Evolutionary conservation across 53 echinoderm and acorn worm genomes (phyloP), one percentile per base, ranked within the genome.

Genomic region (Mesocentrotus franciscanus): DNA sequence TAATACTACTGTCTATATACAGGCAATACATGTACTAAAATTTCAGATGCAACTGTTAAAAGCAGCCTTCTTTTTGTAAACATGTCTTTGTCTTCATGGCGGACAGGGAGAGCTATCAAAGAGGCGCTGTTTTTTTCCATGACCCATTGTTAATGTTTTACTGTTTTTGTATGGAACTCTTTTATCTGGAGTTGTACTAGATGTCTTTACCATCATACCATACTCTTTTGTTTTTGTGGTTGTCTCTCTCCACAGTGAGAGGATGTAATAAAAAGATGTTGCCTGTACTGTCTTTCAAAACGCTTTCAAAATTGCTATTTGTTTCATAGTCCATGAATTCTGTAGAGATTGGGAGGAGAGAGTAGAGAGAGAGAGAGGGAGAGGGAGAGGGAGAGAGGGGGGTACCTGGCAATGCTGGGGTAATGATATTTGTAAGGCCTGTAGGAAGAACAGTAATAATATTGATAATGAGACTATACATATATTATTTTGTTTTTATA

Each of bases 271-370:
- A 94, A 85, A 94, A 87, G 29, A 74, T 75, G 92, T 85, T 87
- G 87, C 95, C 95, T 94, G 95, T 94, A 94, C 95, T 94, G 95
- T 94, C 95, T 94, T 94, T 94, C 95, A 94, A 94, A 94, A 56
- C 8, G 24, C 26, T 72, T 68, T 64, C 91, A 35, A 10, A 75
- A 22, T 20, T 35, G 22, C 70, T 34, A 0, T 22, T 72, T 56
- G 26, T 92, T 68, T 74, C 49, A n/a, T 35, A n/a, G n/a, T n/a
- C n/a, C n/a, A n/a, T n/a, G n/a, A n/a, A 49, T 16, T 85, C 10
- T 55, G 55, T 22, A 9, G 34, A 34, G 14, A 22, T 26, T 0
- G 27, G 29, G 78, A n/a, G 29, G 78, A 78, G 78, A 30, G 78
- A 8, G 33, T 3, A 2, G 29, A 11, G 78, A n/a, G 12, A 10